Percentiles rank a stretch among this genome's conserved stretches.
Conservation (phyloP, 1,140 invertebrate genomes). For the Ridgeia piscesae region DNA sequence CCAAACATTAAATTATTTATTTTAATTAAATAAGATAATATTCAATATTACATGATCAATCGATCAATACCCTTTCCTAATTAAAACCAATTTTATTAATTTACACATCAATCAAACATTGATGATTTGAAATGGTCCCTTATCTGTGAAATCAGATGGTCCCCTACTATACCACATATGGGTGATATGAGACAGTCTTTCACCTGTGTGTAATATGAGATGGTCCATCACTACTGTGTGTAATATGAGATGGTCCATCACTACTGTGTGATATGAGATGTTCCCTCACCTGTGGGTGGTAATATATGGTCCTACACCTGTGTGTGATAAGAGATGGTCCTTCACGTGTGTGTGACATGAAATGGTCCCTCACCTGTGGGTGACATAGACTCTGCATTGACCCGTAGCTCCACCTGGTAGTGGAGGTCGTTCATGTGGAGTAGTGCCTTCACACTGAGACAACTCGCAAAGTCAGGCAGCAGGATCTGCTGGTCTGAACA, state of each 20-base stretch:
- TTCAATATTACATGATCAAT: not conserved
- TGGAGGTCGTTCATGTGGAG: slow-evolving; percentile 89
- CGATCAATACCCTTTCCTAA: not conserved
- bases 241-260: not conserved
- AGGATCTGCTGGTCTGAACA: slow-evolving; percentile 81
- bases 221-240: too few species aligned
- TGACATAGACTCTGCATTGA: slow-evolving; percentile 95
- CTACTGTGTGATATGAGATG: not conserved
- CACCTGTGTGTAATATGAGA: too few species aligned
- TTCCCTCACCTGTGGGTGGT: not conserved
- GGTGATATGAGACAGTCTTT: too few species aligned
- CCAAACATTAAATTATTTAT: too few species aligned
- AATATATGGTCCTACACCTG: not conserved
- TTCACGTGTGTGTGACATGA: slow-evolving; percentile 61
- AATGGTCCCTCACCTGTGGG: slow-evolving; percentile 70
- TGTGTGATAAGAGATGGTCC: not conserved
- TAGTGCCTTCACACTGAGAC: slow-evolving; percentile 87
- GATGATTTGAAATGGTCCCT: not conserved
- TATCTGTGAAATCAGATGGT: not conserved
- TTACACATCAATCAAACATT: not conserved
- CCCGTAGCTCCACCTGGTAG: slow-evolving; percentile 69
- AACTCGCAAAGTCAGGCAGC: slow-evolving; percentile 86
- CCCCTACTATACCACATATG: not conserved
- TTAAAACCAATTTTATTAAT: not conserved
- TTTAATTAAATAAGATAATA: not conserved